Evolutionary conservation across 2,113 vertebrate species (phyloP), one percentile per base, ranked within the genome.

Genomic region (Polypterus bichir): DNA sequence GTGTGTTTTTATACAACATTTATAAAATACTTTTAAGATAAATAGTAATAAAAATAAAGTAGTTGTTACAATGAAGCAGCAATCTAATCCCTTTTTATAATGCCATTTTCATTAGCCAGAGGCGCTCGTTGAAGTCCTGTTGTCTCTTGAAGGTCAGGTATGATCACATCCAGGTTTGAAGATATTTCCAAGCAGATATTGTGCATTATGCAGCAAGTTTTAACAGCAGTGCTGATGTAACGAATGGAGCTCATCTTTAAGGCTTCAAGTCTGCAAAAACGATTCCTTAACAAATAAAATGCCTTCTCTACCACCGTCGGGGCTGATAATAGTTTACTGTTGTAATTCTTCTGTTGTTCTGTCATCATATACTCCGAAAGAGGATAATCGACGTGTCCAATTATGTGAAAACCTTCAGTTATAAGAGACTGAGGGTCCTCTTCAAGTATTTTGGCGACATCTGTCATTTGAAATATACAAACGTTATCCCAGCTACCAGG

Each of bases 331-430:
- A 70, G 57, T 62, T 59, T 64, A 46, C 48, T 45, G 45, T 73
- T 73, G 48, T 73, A 73, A 27, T 64, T 60, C 11, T 61, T 48
- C 54, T 66, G 69, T 59, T 66, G 67, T 62, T 64, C 48, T 45
- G 57, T 66, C 7, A 73, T 65, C 46, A 73, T 54, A 59, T 73
- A 62, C 52, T 73, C 68, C 4, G 68, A 68, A n/a, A 73, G 66
- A 3, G 68, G 64, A 48, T 61, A 73, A 1, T 61, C 48, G 48
- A 49, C 49, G n/a, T 68, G 64, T 4, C 59, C 71, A 7, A 68
- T 27, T 3, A 72, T 61, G 9, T 72, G 71, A 48, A 60, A 65
- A 47, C 64, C n/a, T n/a, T n/a, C 68, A 5, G 57, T 44, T 1
- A 70, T 60, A 6, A 73, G 66, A 9, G 52, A 65, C 54, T 64